A percentile compares a stretch with the other conserved stretches of the same genome.
Evolutionary conservation across 2,888 invertebrate genomes (phyloP).

Genomic region (Pyrgus malvae): DNA sequence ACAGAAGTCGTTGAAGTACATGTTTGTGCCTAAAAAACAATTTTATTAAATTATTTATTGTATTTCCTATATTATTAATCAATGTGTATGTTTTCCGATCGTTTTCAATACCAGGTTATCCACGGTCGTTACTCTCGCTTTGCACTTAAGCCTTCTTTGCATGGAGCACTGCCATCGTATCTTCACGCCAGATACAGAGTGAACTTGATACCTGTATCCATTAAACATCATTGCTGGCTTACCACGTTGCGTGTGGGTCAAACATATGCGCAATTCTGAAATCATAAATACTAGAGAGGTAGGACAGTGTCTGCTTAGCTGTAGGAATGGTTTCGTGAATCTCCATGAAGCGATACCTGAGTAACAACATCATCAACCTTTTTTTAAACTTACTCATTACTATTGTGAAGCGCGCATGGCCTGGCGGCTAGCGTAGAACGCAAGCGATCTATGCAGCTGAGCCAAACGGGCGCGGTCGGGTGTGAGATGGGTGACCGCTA

Average conservation of each 20-base stretch:
- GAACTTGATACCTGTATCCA: conserved; percentile 21
- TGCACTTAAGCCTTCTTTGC: conserved; percentile 22
- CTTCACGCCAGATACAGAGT: conserved; percentile 10
- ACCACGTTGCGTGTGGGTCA: conserved; percentile 11
- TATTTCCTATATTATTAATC: background rate
- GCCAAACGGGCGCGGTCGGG: too few species aligned
- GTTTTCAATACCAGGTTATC: conserved; percentile 19
- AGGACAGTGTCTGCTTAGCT: too few species aligned
- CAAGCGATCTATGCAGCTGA: too few species aligned
- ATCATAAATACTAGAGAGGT: too few species aligned
- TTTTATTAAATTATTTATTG: background rate
- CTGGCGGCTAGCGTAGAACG: too few species aligned
- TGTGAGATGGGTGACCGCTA: too few species aligned
- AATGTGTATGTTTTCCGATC: conserved; percentile 26
- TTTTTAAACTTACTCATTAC: too few species aligned
- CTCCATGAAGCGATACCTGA: too few species aligned
- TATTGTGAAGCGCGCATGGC: too few species aligned
- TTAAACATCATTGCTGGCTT: conserved; percentile 21
- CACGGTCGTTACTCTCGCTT: conserved; percentile 25
- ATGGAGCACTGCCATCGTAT: conserved; percentile 30
- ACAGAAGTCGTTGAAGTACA: background rate
- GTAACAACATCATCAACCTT: too few species aligned
- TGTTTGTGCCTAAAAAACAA: background rate
- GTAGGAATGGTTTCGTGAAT: too few species aligned
- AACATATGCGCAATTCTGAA: background rate